phyloP scores from a whole-genome alignment of 1,140 invertebrate species.

The Drosophila kurseongensis region DNA sequence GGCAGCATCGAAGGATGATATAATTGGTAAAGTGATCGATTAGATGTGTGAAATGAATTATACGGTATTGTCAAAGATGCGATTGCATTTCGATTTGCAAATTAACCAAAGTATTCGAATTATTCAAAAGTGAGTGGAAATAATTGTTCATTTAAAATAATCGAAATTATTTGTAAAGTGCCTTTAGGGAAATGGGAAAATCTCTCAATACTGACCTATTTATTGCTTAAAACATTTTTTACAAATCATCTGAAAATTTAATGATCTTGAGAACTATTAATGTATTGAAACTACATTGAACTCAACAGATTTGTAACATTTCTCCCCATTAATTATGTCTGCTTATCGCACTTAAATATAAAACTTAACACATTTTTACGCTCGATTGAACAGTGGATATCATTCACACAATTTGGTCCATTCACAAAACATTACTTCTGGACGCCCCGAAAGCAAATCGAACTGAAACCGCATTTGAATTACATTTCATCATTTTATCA shows the following conservation, averaged over 20 bases:
- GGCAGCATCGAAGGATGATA: slow-evolving; percentile 19
- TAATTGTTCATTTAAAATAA: no score
- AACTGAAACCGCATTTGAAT: slow-evolving; percentile 42
- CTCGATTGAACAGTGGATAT: slow-evolving; percentile 7
- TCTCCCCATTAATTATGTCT: not conserved
- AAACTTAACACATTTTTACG: slow-evolving; percentile 10
- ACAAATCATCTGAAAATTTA: no score
- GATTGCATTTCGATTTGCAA: not conserved
- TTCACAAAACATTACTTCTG: not conserved
- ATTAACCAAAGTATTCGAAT: no score
- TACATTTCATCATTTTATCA: slow-evolving; percentile 56
- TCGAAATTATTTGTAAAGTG: no score
- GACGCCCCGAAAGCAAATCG: not conserved
- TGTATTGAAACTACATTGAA: no score
- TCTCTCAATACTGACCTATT: no score
- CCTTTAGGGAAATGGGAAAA: no score
- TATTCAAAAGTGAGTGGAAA: no score
- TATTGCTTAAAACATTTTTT: no score
- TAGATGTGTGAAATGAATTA: slow-evolving; percentile 26
- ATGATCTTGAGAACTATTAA: no score
- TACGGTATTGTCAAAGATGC: not conserved
- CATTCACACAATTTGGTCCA: not conserved
- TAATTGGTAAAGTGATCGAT: slow-evolving; percentile 65
- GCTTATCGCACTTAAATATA: not conserved
- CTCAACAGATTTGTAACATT: not conserved